A percentile compares a stretch with the other conserved stretches of the same genome.
These are phyloP conservation scores for Coryphaenoides rupestris DNA, from an alignment of 2,113 vertebrate genomes.

Conservation along the genomic window DNA sequence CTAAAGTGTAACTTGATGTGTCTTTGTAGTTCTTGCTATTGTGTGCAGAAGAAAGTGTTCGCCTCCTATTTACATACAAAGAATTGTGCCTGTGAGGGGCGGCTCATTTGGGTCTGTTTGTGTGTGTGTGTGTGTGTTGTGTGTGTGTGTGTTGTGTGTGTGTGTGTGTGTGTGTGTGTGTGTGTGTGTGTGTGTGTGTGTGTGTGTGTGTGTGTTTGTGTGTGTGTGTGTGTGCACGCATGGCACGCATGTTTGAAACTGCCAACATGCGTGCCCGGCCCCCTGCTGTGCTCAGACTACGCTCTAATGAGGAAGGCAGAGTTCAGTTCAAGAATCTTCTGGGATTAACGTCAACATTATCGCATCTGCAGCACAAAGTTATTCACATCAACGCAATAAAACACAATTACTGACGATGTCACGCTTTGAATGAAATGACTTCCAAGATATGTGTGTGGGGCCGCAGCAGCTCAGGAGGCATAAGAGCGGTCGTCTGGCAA, in stretches of 20 bases:
- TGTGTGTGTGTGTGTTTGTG: too few relatives aligned
- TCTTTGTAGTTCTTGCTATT: too few relatives aligned
- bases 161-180: not conserved
- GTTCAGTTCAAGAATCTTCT: constrained; percentile 23
- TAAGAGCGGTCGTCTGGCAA: too few relatives aligned
- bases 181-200: constrained; percentile 1
- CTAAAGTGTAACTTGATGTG: too few relatives aligned
- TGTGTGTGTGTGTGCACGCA: not conserved
- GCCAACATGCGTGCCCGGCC: too few relatives aligned
- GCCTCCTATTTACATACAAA: too few relatives aligned
- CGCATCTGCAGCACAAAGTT: too few relatives aligned
- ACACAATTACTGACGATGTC: too few relatives aligned
- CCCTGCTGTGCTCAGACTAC: constrained; percentile 25
- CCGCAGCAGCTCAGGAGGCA: too few relatives aligned
- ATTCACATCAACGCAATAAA: not conserved
- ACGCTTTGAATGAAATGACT: too few relatives aligned
- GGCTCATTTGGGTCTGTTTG: not conserved
- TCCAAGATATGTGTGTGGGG: not conserved
- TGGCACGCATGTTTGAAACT: not conserved
- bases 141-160: not conserved
- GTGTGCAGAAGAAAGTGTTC: too few relatives aligned
- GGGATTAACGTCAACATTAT: constrained; percentile 19
- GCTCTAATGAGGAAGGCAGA: not conserved
- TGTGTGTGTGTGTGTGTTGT: not conserved
- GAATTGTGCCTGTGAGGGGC: too few relatives aligned